Conservation (phyloP, 2,888 invertebrate species). For the Enchytraeus crypticus region DNA sequence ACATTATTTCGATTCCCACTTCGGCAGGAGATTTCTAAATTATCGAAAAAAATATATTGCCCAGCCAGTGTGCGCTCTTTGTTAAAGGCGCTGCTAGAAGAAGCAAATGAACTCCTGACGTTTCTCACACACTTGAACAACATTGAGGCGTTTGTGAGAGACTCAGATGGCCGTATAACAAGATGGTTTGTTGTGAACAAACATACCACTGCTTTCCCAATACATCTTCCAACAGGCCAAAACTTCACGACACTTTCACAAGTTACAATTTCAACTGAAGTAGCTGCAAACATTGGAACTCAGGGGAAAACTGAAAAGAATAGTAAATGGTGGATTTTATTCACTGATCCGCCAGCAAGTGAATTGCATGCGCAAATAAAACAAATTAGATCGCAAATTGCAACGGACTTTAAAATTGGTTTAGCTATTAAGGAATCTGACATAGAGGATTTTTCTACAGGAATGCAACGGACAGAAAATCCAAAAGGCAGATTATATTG, state of each 20-base stretch:
- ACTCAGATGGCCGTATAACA: not conserved
- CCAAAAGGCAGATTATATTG: constrained; percentile 2
- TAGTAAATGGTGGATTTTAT: no score
- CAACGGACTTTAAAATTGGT: no score
- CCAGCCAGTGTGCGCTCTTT: constrained; percentile 16
- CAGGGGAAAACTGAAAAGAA: no score
- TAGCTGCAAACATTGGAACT: no score
- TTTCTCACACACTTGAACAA: constrained; percentile 35
- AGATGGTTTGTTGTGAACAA: not conserved
- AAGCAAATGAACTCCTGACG: constrained; percentile 30
- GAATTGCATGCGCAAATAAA: no score
- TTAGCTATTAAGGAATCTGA: no score
- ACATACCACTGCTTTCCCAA: not conserved
- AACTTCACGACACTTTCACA: no score
- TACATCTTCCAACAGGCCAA: no score
- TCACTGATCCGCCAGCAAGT: no score
- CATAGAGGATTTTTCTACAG: no score
- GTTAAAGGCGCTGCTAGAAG: constrained; percentile 18
- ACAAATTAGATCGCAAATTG: no score
- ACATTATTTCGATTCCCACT: constrained; percentile 41
- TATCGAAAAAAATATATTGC: constrained; percentile 18
- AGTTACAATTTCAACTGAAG: no score
- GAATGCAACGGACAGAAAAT: not conserved
- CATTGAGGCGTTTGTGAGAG: constrained; percentile 12
- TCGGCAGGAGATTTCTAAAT: constrained; percentile 19